Evolutionary conservation across 2,888 invertebrate genomes (phyloP), one percentile per base, ranked within the genome.

Genomic region (Lithophane socia): DNA sequence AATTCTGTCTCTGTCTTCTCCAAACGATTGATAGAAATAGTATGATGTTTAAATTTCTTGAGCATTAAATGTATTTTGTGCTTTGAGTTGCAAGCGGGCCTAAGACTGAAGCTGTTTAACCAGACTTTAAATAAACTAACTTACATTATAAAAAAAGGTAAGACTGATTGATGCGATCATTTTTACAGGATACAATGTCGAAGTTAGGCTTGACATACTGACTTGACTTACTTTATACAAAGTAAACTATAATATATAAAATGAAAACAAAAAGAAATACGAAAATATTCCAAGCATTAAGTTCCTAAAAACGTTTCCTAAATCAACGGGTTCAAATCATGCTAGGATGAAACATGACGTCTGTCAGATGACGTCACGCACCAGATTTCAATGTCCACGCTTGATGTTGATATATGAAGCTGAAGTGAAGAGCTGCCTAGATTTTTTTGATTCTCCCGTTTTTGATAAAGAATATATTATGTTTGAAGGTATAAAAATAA

Each of bases 351-450:
- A 54, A 63, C 21, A 70, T 77, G 87, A 87, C 80, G 56, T 67
- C 61, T 86, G 88, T 86, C 86, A 77, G 76, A 67, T 79, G 88
- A 80, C 84, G 71, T 83, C 84, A 75, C 78, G 67, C 56, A 64
- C 82, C 73, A 85, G 83, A 86, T 87, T 87, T 83, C 80, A 79
- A 75, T 81, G 86, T 86, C 83, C 78, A 66, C 76, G 75, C 24
- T 75, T 86, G 82, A 86, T 79, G 76, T 58, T 86, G 87, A 88
- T 85, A 56, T 79, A 87, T 86, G 70, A 69, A 67, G 63, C 76
- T 84, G 75, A 86, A 88, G 82, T 88, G 83, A 84, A 85, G 71
- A 75, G 24, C 69, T 29, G 56, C 37, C 73, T 73, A 79, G 64
- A 60, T 65, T 69, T 79, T 77, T 61, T 56, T 66, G 1, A 56